Evolutionary conservation across 2,888 invertebrate species (phyloP).

Genomic region (Flabesymbios commensalis): DNA sequence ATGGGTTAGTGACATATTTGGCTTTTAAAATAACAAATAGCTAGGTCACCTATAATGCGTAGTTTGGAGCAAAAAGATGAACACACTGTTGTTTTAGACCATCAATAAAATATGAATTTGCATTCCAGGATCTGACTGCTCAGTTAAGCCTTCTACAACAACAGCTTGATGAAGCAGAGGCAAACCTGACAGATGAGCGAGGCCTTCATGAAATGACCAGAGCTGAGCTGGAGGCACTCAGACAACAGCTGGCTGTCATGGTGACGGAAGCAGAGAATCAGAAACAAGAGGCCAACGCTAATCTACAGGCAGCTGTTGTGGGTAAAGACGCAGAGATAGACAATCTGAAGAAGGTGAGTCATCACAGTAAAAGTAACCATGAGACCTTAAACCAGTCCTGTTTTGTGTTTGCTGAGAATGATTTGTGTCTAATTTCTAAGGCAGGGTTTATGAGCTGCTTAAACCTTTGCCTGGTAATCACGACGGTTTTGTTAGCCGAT

Average conservation of each 20-base stretch:
- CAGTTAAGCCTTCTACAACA: conserved; percentile 28
- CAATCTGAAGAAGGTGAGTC: conserved; percentile 19
- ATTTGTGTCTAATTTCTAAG: too few relatives aligned
- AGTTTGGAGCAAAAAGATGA: too few relatives aligned
- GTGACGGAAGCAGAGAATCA: conserved; percentile 41
- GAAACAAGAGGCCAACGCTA: conserved; percentile 38
- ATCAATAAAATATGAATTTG: too few relatives aligned
- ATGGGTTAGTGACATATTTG: too few relatives aligned
- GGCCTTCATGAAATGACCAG: conserved; percentile 46
- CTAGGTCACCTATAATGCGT: too few relatives aligned
- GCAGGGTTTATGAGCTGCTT: too few relatives aligned
- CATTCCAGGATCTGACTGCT: conserved; percentile 20
- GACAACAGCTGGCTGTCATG: conserved; percentile 39
- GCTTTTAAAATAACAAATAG: too few relatives aligned
- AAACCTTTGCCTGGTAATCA: too few relatives aligned
- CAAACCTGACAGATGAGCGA: conserved; percentile 44
- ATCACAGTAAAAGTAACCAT: background rate
- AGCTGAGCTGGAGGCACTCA: conserved; percentile 49
- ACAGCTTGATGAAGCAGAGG: conserved; percentile 42
- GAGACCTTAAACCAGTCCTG: background rate
- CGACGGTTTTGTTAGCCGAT: too few relatives aligned
- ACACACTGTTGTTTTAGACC: too few relatives aligned
- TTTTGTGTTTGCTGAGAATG: too few relatives aligned
- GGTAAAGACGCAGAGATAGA: conserved; percentile 41
- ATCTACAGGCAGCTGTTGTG: conserved; percentile 36